Evolutionary conservation across 2,113 vertebrate species (phyloP).

Genomic region (Narcine bancroftii): DNA sequence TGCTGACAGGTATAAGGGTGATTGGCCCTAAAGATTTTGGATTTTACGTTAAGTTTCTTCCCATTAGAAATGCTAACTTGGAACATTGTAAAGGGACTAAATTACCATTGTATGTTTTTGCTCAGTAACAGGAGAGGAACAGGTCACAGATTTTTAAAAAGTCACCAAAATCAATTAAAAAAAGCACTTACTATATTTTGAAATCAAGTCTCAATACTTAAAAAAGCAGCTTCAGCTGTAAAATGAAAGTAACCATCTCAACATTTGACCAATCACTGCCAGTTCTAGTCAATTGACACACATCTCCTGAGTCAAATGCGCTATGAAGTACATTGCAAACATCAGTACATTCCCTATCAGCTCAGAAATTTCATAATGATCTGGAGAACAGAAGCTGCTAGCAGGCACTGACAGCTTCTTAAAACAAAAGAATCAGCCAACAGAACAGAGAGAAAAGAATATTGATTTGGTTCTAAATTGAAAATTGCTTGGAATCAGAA

Average conservation of each 20-base stretch:
- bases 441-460: neutral
- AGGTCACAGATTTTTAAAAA: neutral
- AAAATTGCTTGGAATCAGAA: neutral
- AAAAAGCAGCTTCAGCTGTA: neutral
- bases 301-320: neutral
- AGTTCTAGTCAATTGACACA: neutral
- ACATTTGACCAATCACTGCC: neutral
- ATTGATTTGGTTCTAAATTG: neutral
- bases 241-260: neutral
- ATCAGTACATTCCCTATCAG: neutral
- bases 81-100: neutral
- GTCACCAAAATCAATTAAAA: neutral
- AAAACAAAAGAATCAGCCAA: neutral
- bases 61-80: neutral
- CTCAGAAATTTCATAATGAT: neutral
- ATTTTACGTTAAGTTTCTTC: neutral
- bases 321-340: neutral
- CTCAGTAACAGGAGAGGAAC: neutral
- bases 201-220: neutral
- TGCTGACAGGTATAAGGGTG: neutral
- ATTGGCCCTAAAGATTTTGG: neutral
- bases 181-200: neutral
- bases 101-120: neutral
- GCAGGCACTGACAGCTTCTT: neutral
- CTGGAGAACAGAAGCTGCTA: neutral